Evolutionary conservation across 2,797 vertebrate species (phyloP).

Genomic region (Fistularia commersonii): DNA sequence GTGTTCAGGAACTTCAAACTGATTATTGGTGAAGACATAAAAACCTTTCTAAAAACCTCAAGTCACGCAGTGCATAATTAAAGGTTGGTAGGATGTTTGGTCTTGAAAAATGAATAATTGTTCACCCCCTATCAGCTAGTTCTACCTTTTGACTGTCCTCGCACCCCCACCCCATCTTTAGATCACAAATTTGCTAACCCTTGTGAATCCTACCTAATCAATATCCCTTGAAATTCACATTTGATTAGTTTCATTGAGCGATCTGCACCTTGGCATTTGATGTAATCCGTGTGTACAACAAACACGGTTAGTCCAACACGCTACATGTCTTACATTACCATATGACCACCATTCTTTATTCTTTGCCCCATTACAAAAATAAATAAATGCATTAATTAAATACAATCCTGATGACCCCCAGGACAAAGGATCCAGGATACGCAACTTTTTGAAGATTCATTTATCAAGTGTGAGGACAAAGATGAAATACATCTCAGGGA

Average conservation of each 20-base stretch:
- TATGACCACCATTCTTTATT: constrained; percentile 12
- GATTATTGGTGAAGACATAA: no score
- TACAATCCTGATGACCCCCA: constrained; percentile 39
- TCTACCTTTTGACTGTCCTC: constrained; percentile 40
- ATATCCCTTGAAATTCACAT: constrained; percentile 68
- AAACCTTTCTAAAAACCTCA: no score
- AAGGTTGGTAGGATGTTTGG: no score
- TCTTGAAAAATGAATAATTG: neutral
- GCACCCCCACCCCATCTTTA: constrained; percentile 14
- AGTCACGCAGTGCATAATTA: no score
- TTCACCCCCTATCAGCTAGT: neutral
- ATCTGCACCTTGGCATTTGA: constrained; percentile 39
- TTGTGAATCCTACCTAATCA: constrained; percentile 36
- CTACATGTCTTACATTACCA: constrained; percentile 14
- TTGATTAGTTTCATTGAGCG: constrained; percentile 68
- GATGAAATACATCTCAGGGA: neutral
- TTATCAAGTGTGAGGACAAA: constrained; percentile 30
- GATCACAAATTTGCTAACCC: constrained; percentile 43
- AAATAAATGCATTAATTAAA: constrained; percentile 37
- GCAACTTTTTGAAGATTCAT: constrained; percentile 24
- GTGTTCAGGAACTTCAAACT: neutral
- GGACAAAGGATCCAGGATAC: constrained; percentile 30
- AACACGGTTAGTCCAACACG: constrained; percentile 41
- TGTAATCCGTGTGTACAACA: constrained; percentile 36
- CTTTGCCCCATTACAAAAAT: constrained; percentile 25